Percentiles rank a stretch among this genome's conserved stretches.
phyloP scores from a whole-genome alignment of 2,888 invertebrate species.

The Meteorus cinctellus region DNA sequence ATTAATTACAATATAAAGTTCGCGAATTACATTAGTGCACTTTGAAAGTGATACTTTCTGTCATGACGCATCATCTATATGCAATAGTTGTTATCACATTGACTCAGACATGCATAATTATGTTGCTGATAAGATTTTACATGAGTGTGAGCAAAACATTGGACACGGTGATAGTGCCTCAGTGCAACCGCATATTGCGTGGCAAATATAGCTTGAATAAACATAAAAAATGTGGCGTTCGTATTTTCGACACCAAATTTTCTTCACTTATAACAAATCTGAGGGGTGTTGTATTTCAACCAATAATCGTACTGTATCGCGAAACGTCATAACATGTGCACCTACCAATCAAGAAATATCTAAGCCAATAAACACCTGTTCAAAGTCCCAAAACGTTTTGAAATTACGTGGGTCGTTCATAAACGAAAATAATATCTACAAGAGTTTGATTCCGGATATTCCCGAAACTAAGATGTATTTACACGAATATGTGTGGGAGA shows the following conservation, averaged over 20 bases:
- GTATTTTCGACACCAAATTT: not conserved
- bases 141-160: too few species aligned
- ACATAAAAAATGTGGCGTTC: not conserved
- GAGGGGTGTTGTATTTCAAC: not conserved
- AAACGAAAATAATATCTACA: conserved; percentile 50
- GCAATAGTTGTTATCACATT: not conserved
- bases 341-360: not conserved
- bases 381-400: not conserved
- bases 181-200: too few species aligned
- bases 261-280: not conserved
- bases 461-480: conserved; percentile 42
- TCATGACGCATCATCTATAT: not conserved
- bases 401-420: conserved; percentile 14
- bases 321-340: not conserved
- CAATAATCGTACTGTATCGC: not conserved
- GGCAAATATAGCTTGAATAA: not conserved
- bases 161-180: too few species aligned
- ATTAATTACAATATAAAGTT: too few species aligned
- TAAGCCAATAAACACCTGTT: not conserved
- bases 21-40: too few species aligned
- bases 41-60: not conserved
- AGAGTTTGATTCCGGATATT: conserved; percentile 48
- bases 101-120: not conserved
- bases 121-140: too few species aligned
- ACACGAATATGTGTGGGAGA: conserved; percentile 79